Percentiles rank a stretch among this genome's conserved stretches.
These are phyloP conservation scores for Epiblema foenella DNA, from an alignment of 2,888 invertebrate genomes.

Conservation along the genomic window DNA sequence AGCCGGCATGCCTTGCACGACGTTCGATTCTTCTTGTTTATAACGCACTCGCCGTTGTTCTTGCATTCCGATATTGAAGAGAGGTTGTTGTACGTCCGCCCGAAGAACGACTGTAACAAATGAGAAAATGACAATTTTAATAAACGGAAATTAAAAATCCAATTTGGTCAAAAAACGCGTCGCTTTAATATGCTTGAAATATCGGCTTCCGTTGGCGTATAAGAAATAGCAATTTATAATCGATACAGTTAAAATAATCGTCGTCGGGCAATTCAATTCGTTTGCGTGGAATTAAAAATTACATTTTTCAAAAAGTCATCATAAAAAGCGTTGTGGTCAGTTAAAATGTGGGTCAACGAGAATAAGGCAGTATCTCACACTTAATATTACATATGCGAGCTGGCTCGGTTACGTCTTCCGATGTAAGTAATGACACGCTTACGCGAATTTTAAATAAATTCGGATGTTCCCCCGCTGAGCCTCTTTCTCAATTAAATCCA, in stretches of 20 bases:
- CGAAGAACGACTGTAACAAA: conserved; percentile 95
- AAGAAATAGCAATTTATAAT: conserved; percentile 80
- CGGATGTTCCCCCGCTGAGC: conserved; percentile 80
- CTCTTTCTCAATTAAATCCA: conserved; percentile 81
- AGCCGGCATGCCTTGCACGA: conserved; percentile 96
- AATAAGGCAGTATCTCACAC: conserved; percentile 81
- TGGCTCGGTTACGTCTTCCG: conserved; percentile 71
- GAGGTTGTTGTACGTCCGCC: conserved; percentile 95
- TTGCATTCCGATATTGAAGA: conserved; percentile 96
- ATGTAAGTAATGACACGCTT: conserved; percentile 80
- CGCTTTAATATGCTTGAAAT: conserved; percentile 79
- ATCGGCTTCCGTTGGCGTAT: conserved; percentile 77
- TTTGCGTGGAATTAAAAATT: conserved; percentile 77
- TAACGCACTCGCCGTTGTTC: conserved; percentile 95
- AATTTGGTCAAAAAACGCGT: conserved; percentile 64
- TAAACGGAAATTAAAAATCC: conserved; percentile 65
- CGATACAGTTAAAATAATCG: conserved; percentile 79
- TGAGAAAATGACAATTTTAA: conserved; percentile 66
- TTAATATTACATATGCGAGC: conserved; percentile 77
- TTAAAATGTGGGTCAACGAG: conserved; percentile 80
- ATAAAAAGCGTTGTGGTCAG: conserved; percentile 76
- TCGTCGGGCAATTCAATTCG: conserved; percentile 70
- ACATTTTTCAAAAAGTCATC: conserved; percentile 84
- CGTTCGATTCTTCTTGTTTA: conserved; percentile 96
- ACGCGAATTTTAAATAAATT: conserved; percentile 77